Evolutionary conservation across 2,113 vertebrate species (phyloP).

Genomic region (Psilopogon haemacephalus): DNA sequence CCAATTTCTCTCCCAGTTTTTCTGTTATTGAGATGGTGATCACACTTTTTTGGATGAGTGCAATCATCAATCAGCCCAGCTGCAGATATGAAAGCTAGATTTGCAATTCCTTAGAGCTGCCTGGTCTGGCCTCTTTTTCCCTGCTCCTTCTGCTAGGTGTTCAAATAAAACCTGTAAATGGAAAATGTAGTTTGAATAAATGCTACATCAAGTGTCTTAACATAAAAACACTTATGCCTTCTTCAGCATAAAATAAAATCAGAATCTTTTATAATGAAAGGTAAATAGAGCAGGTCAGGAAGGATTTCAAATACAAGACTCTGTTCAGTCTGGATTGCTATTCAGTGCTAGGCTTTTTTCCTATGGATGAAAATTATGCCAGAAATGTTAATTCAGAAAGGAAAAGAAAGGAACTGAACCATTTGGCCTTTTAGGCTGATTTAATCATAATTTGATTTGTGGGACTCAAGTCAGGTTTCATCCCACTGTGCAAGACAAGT

Average conservation of each 20-base stretch:
- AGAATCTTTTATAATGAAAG: neutral
- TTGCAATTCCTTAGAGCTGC: neutral
- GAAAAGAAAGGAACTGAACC: neutral
- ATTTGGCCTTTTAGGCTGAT: neutral
- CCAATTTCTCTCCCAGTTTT: neutral
- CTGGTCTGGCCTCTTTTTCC: neutral
- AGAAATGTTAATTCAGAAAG: neutral
- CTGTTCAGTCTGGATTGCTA: neutral
- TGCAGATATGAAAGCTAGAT: fast-evolving
- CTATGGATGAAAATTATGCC: neutral
- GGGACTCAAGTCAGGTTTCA: neutral
- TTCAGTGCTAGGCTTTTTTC: neutral
- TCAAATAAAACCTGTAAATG: neutral
- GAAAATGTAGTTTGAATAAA: neutral
- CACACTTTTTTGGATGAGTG: neutral
- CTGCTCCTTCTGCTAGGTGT: neutral
- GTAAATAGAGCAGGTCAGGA: neutral
- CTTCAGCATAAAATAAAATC: neutral
- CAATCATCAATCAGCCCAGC: neutral
- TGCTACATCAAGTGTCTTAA: neutral
- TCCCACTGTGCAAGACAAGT: neutral
- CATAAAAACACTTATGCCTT: neutral
- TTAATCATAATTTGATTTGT: neutral
- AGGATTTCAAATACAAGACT: neutral
- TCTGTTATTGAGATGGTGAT: neutral